phyloP scores from a whole-genome alignment of 2,113 vertebrate species.

The Synodontis membranacea region DNA sequence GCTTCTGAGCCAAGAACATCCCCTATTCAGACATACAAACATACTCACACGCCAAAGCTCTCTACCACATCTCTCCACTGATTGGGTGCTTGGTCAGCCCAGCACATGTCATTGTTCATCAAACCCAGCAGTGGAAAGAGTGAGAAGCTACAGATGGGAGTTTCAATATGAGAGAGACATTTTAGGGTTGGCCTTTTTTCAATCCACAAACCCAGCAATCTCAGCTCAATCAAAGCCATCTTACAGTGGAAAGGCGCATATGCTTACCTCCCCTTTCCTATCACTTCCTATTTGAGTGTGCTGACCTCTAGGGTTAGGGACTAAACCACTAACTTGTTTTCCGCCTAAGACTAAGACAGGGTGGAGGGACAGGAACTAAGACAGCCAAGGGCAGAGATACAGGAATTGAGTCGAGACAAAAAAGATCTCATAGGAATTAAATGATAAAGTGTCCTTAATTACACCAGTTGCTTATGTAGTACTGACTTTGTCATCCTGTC shows the following conservation, averaged over 20 bases:
- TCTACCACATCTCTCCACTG: slow-evolving; percentile 33
- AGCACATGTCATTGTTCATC: slow-evolving; percentile 45
- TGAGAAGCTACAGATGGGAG: slow-evolving; percentile 41
- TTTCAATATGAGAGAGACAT: slow-evolving; percentile 35
- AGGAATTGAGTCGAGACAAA: neutral
- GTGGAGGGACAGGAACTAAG: neutral
- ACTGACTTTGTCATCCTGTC: slow-evolving; percentile 53
- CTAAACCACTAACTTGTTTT: slow-evolving; percentile 24
- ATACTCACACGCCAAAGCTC: slow-evolving; percentile 19
- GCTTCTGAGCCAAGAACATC: slow-evolving; percentile 44
- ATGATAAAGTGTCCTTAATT: neutral
- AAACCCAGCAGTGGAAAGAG: slow-evolving; percentile 41
- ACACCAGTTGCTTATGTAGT: slow-evolving; percentile 58
- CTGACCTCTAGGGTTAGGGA: slow-evolving; percentile 12
- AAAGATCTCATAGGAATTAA: slow-evolving; percentile 31
- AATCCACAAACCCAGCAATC: slow-evolving; percentile 30
- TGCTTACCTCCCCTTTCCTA: neutral
- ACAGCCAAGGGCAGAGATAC: neutral
- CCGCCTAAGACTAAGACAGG: neutral
- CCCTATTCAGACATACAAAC: slow-evolving; percentile 37
- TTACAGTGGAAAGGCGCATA: slow-evolving; percentile 6
- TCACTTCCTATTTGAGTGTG: slow-evolving; percentile 14
- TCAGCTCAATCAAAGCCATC: slow-evolving; percentile 20
- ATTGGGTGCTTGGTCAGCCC: slow-evolving; percentile 34
- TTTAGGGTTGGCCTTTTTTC: slow-evolving; percentile 8